Percentiles rank a stretch among this genome's conserved stretches.
phyloP scores from a whole-genome alignment of 2,888 invertebrate species.

The Ennomos fuscantarius region DNA sequence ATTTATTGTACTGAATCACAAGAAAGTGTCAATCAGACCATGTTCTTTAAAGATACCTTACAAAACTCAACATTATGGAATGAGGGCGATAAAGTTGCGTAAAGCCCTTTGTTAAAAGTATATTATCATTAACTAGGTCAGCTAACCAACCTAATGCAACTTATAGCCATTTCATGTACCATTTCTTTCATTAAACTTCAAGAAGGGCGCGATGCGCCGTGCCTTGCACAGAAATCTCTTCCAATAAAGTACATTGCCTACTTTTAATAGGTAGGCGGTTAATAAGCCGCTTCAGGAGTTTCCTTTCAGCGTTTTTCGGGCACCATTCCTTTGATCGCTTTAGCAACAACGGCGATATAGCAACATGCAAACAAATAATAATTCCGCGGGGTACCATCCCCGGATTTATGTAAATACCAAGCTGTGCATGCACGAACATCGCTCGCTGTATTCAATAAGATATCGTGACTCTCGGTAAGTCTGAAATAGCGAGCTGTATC shows the following conservation, averaged over 20 bases:
- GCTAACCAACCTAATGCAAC: conserved; percentile 1
- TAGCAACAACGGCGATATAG: conserved; percentile 41
- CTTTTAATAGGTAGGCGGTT: conserved; percentile 16
- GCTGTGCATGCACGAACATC: conserved; percentile 43
- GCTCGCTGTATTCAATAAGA: conserved; percentile 50
- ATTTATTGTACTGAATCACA: no score
- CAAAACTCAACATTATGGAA: no score
- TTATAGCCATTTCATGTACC: conserved; percentile 41
- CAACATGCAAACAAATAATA: conserved; percentile 46
- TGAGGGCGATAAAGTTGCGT: no score
- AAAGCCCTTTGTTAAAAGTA: no score
- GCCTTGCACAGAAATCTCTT: conserved; percentile 62
- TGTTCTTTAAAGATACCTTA: no score
- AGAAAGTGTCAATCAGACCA: no score
- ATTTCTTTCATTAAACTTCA: conserved; percentile 25
- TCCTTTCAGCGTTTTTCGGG: conserved; percentile 28
- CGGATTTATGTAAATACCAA: conserved; percentile 57
- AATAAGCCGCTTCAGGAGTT: conserved; percentile 23
- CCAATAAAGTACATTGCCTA: conserved; percentile 25
- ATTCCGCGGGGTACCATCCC: conserved; percentile 45
- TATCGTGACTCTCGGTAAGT: conserved; percentile 75
- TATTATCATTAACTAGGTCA: no score
- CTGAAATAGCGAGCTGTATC: conserved; percentile 71
- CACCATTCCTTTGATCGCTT: conserved; percentile 35
- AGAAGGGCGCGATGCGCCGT: conserved; percentile 55